These are phyloP conservation scores for Carapus acus DNA, from an alignment of 2,797 vertebrate genomes.

Conservation along the genomic window DNA sequence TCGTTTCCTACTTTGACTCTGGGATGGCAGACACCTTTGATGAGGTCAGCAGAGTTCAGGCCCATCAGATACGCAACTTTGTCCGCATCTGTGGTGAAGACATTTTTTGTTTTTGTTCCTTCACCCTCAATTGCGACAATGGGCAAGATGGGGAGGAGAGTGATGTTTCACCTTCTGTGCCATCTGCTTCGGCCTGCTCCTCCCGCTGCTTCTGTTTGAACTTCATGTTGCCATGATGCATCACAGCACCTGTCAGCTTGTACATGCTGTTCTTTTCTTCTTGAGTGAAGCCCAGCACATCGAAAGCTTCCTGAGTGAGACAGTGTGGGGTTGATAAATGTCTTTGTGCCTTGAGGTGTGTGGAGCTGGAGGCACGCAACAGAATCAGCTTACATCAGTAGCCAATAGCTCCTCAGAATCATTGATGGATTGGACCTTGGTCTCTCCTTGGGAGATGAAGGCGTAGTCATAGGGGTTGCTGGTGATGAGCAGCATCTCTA, in stretches of 20 bases:
- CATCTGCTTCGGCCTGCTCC: constrained; percentile 84
- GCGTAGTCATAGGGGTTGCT: constrained; percentile 88
- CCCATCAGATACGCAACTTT: constrained; percentile 82
- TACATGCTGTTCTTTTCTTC: constrained; percentile 84
- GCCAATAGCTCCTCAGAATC: constrained; percentile 85
- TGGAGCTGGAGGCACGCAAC: background rate
- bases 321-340: no score
- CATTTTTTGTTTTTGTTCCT: background rate
- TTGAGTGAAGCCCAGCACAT: constrained; percentile 79
- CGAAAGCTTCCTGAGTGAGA: constrained; percentile 73
- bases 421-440: constrained; percentile 82
- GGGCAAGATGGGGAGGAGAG: no score
- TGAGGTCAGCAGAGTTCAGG: constrained; percentile 81
- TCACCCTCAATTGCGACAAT: no score
- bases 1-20: constrained; percentile 85
- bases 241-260: constrained; percentile 81
- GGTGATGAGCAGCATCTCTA: constrained; percentile 86
- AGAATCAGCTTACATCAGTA: constrained; percentile 76
- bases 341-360: no score
- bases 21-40: constrained; percentile 81
- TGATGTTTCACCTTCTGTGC: constrained; percentile 73
- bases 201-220: constrained; percentile 85
- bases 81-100: constrained; percentile 73
- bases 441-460: constrained; percentile 87
- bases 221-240: constrained; percentile 89